Evolutionary conservation across 2,113 vertebrate species (phyloP).

Genomic region (Sinocyclocheilus anophthalmus): DNA sequence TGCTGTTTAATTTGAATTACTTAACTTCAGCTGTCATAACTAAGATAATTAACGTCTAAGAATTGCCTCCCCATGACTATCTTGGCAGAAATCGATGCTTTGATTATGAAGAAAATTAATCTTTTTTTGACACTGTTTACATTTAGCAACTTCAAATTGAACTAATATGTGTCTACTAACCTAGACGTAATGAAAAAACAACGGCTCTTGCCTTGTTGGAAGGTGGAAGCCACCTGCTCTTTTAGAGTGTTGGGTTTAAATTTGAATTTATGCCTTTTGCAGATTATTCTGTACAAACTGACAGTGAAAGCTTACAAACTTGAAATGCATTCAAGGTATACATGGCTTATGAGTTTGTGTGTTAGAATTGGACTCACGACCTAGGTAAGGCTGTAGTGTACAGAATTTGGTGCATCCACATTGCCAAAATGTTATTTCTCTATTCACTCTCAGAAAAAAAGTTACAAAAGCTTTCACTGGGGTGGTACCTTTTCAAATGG

Average conservation of each 20-base stretch:
- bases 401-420: background rate
- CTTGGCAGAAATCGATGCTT: background rate
- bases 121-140: background rate
- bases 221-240: background rate
- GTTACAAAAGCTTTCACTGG: too few relatives aligned
- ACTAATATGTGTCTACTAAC: too few relatives aligned
- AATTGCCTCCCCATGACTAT: background rate
- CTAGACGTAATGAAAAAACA: too few relatives aligned
- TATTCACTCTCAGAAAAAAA: too few relatives aligned
- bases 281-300: background rate
- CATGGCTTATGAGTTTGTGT: background rate
- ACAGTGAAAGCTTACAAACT: background rate
- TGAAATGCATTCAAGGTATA: background rate
- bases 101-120: background rate
- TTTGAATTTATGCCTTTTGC: background rate
- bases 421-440: background rate
- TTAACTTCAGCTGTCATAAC: background rate
- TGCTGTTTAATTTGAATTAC: background rate
- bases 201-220: background rate
- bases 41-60: background rate
- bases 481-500: too few relatives aligned
- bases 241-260: background rate
- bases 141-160: too few relatives aligned
- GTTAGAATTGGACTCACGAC: background rate
- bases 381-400: background rate